Base-by-base conservation (phyloP, 1,140 invertebrate genomes). In the Brachionus plicatilis region DNA sequence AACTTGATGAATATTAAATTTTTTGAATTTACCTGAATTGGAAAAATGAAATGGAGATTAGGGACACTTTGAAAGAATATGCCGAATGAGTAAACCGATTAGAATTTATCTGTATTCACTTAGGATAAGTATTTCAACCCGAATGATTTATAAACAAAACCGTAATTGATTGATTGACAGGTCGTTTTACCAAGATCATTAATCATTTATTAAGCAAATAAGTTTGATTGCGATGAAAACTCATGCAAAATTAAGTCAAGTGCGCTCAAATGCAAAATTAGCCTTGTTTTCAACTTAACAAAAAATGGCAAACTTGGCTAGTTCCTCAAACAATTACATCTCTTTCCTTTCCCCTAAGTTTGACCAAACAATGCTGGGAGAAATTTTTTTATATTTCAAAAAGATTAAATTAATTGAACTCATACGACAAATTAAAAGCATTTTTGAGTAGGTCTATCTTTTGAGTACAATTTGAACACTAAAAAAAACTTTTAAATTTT, bases 81-180 rank as follows among this genome's bases (percentile, higher is more conserved):
- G 45, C 45, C 45, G 45, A 47, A 60, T 60, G 53, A 60, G 53
- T 60, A 60, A 60, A 60, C n/a, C 53, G 53, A 60, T 60, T 60
- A 60, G 9, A 60, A 60, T 27, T 24, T 60, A 60, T 60, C 53
- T 60, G 53, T 60, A 60, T 60, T 60, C 53, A 60, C 53, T 8
- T 27, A 60, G 53, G 53, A 60, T 60, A 60, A 60, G 20, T 3
- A 1, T 60, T 60, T 72, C 9, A 43, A 72, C 7, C 9, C 17
- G 17, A 72, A 20, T 41, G 33, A 72, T 72, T 43, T 43, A 41
- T 43, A 41, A 41, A 41, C 41, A 72, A 20, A 72, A 72, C 33
- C 68, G 17, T 72, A 72, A 72, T 47, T 72, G 68, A 72, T 72
- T 72, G 66, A 68, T 68, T 68, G 68, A 72, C 41, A 43, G 68